These are phyloP conservation scores for Pelobates cultripes DNA, from an alignment of 2,797 vertebrate species.

Conservation along the genomic window DNA sequence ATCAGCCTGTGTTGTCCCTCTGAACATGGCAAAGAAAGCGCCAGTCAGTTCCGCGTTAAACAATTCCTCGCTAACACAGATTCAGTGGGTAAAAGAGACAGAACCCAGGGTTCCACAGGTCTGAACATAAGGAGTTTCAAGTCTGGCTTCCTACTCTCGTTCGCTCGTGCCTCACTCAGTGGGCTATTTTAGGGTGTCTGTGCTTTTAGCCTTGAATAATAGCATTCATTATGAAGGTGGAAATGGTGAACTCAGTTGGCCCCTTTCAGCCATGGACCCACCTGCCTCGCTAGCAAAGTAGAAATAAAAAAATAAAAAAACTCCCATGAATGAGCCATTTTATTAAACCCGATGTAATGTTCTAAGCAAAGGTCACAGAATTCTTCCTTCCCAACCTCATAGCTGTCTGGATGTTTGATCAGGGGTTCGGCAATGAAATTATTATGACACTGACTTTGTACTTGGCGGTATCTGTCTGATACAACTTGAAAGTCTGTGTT, in stretches of 20 bases:
- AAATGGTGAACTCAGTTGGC: constrained; percentile 64
- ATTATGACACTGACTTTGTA: constrained; percentile 80
- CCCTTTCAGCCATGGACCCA: constrained; percentile 68
- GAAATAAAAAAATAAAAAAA: background rate
- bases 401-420: constrained; percentile 78
- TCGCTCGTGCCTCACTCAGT: constrained; percentile 69
- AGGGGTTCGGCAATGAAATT: constrained; percentile 72
- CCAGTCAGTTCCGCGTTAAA: no score
- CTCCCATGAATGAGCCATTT: constrained; percentile 73
- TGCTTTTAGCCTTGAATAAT: constrained; percentile 71
- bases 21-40: no score
- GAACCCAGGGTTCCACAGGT: no score
- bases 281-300: constrained; percentile 73
- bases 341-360: constrained; percentile 72
- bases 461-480: constrained; percentile 75
- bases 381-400: constrained; percentile 74
- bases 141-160: constrained; percentile 65
- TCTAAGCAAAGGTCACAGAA: constrained; percentile 77
- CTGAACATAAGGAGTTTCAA: no score
- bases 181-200: constrained; percentile 70
- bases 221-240: constrained; percentile 72
- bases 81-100: no score
- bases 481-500: constrained; percentile 77
- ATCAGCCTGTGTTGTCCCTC: no score
- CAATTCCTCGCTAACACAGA: no score